These are phyloP conservation scores for Gymnogyps californianus DNA, from an alignment of 2,113 vertebrate species.

Conservation along the genomic window DNA sequence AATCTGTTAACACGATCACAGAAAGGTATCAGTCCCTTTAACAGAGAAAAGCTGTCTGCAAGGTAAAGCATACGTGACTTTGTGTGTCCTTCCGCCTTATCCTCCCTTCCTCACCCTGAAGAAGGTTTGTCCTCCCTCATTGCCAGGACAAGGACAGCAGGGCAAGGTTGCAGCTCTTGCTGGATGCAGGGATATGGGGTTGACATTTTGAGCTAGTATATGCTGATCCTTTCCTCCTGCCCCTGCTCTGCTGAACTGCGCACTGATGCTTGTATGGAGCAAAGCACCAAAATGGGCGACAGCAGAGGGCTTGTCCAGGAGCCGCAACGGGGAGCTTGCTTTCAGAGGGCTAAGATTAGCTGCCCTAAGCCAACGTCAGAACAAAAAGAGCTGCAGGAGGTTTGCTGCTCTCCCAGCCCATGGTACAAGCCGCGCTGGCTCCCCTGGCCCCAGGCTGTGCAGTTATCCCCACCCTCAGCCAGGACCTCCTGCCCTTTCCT, in stretches of 20 bases:
- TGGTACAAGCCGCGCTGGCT: background rate
- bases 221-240: background rate
- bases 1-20: background rate
- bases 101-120: background rate
- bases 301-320: background rate
- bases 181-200: background rate
- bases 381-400: background rate
- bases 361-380: background rate
- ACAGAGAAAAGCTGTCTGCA: background rate
- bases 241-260: background rate
- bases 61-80: background rate
- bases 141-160: background rate
- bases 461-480: background rate
- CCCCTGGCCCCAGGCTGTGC: background rate
- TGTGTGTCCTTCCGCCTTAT: background rate
- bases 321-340: background rate
- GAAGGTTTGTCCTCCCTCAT: background rate
- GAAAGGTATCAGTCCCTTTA: background rate
- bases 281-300: fast-evolving
- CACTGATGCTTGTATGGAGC: background rate
- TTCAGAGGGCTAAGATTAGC: background rate
- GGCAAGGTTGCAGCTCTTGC: background rate
- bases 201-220: background rate
- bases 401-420: background rate
- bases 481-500: background rate